phyloP scores from a whole-genome alignment of 2,113 vertebrate species.

The Rostratula benghalensis region DNA sequence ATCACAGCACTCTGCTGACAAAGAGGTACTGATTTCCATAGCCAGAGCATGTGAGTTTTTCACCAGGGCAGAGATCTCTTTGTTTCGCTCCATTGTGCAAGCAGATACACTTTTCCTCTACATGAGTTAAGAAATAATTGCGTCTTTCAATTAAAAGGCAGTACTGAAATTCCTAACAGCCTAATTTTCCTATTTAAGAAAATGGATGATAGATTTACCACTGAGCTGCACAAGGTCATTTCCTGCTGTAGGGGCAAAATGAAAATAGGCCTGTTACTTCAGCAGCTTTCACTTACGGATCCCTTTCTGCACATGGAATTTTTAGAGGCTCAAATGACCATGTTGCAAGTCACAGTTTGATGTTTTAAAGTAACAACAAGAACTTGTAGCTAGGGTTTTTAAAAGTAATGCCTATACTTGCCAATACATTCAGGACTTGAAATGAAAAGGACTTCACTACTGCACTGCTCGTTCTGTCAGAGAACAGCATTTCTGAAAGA shows the following conservation, averaged over 20 bases:
- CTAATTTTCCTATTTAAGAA: background rate
- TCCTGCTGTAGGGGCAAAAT: background rate
- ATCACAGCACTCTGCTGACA: background rate
- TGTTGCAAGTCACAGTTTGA: background rate
- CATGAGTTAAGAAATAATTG: background rate
- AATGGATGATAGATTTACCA: background rate
- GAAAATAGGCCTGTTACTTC: background rate
- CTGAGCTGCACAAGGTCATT: background rate
- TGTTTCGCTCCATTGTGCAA: background rate
- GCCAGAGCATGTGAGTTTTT: background rate
- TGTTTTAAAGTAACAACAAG: background rate
- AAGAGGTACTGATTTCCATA: background rate
- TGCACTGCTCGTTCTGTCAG: background rate
- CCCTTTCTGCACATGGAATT: background rate
- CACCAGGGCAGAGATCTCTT: background rate
- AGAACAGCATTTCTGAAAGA: background rate
- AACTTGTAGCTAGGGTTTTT: background rate
- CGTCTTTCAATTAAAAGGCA: constrained; percentile 10
- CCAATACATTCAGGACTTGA: background rate
- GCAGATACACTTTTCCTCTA: background rate
- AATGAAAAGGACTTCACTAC: background rate
- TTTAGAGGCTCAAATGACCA: background rate
- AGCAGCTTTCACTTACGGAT: background rate
- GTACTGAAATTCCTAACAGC: background rate
- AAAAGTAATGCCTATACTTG: background rate